A percentile compares a stretch with the other conserved stretches of the same genome.
These are phyloP conservation scores for Wasmannia auropunctata DNA, from an alignment of 1,140 invertebrate species.

Conservation along the genomic window DNA sequence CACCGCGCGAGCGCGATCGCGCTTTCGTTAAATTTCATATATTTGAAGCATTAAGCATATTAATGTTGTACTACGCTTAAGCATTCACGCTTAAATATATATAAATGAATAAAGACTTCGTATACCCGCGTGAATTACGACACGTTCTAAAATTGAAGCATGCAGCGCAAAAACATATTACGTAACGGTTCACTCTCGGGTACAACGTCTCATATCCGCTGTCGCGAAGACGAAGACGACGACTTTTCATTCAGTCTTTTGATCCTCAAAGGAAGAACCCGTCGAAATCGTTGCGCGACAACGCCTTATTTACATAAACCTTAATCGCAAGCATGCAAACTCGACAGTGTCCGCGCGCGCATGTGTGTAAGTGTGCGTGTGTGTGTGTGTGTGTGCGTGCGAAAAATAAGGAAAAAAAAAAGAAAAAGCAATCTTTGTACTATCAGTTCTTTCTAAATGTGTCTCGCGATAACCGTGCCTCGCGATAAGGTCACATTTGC, in stretches of 20 bases:
- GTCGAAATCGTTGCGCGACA: not conserved
- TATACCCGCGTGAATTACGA: not conserved
- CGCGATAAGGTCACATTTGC: slow-evolving; percentile 13
- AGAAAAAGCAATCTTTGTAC: not conserved
- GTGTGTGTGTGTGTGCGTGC: not conserved
- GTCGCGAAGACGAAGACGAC: not conserved
- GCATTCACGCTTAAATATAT: not conserved
- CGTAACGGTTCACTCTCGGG: not conserved
- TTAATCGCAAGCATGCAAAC: not conserved
- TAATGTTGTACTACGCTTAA: no score
- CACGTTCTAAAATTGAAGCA: not conserved
- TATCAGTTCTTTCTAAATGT: not conserved
- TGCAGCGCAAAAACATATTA: not conserved
- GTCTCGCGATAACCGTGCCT: slow-evolving; percentile 5
- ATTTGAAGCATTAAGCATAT: not conserved
- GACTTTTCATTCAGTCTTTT: not conserved
- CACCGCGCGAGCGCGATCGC: not conserved
- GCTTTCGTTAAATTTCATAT: not conserved
- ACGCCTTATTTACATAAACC: not conserved
- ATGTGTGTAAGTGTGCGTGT: not conserved
- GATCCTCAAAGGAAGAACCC: not conserved
- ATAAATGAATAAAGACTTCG: not conserved
- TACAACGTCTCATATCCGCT: not conserved
- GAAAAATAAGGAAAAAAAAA: not conserved
- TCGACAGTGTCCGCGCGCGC: no score